These are phyloP conservation scores for Myiotriccus ornatus DNA, from an alignment of 2,797 vertebrate genomes.

Conservation along the genomic window DNA sequence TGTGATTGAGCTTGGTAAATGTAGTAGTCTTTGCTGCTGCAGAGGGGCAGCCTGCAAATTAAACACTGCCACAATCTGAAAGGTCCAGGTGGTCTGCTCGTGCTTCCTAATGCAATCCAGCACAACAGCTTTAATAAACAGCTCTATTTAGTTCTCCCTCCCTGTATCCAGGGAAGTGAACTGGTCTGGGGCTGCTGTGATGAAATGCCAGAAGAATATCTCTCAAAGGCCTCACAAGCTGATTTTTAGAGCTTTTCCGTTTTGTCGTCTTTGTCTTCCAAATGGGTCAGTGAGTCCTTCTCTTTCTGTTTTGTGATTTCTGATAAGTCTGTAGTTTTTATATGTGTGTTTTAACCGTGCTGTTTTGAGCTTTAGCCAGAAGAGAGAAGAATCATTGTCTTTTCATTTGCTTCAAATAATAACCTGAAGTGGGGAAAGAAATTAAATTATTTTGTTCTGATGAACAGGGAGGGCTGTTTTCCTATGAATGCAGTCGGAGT, in stretches of 20 bases:
- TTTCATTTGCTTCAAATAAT: constrained; percentile 77
- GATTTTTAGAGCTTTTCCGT: constrained; percentile 81
- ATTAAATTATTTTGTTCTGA: constrained; percentile 59
- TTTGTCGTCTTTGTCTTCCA: constrained; percentile 86
- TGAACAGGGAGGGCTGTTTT: constrained; percentile 65
- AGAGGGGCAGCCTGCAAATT: constrained; percentile 80
- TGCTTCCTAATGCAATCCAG: constrained; percentile 83
- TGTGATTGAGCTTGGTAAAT: constrained; percentile 73
- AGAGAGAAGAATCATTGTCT: constrained; percentile 67
- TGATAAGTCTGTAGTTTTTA: constrained; percentile 70
- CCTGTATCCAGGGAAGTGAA: constrained; percentile 81
- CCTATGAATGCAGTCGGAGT: constrained; percentile 55
- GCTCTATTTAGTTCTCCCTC: constrained; percentile 84
- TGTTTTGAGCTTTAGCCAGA: constrained; percentile 53
- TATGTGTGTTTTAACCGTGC: constrained; percentile 63
- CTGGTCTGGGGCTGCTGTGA: constrained; percentile 82
- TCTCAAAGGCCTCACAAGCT: constrained; percentile 83
- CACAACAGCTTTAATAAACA: constrained; percentile 86
- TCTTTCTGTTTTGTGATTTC: constrained; percentile 76
- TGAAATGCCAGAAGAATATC: constrained; percentile 85
- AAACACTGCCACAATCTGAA: constrained; percentile 80
- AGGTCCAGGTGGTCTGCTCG: constrained; percentile 83
- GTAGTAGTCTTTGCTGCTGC: constrained; percentile 74
- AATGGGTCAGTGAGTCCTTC: constrained; percentile 85
- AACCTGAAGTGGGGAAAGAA: constrained; percentile 63